A percentile compares a stretch with the other conserved stretches of the same genome.
These are phyloP conservation scores for Rhinolophus sinicus DNA, from an alignment of 2,113 vertebrate genomes.

Conservation along the genomic window DNA sequence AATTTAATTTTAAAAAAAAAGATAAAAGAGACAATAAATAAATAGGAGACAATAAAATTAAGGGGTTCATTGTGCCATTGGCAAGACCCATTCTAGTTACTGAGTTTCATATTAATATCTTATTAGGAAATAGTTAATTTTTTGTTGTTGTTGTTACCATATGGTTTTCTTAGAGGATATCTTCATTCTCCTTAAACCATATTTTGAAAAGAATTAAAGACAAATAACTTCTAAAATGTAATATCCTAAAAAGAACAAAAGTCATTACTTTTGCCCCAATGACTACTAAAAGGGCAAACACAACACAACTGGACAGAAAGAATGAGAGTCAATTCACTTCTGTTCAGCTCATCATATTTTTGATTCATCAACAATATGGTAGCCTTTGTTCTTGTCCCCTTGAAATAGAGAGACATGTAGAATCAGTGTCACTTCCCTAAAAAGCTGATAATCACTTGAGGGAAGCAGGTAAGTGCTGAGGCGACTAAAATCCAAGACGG, in stretches of 20 bases:
- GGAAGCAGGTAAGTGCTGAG: background rate
- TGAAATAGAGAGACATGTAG: background rate
- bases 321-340: background rate
- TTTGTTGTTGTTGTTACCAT: background rate
- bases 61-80: background rate
- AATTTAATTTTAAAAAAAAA: too few species aligned
- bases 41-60: background rate
- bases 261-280: background rate
- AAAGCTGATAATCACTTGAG: background rate
- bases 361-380: background rate
- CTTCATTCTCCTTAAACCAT: background rate
- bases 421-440: background rate
- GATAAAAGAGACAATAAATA: background rate
- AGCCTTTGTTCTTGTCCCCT: background rate
- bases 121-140: background rate
- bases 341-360: background rate
- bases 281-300: background rate
- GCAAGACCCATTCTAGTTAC: background rate
- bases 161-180: background rate
- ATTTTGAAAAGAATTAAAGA: background rate
- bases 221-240: background rate
- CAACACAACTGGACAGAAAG: background rate
- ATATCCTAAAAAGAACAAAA: background rate
- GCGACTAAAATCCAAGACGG: background rate
- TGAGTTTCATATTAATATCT: background rate